Percentiles rank a stretch among this genome's conserved stretches.
Evolutionary conservation across 2,888 invertebrate species (phyloP).

Genomic region (Chrysolina oricalcia): DNA sequence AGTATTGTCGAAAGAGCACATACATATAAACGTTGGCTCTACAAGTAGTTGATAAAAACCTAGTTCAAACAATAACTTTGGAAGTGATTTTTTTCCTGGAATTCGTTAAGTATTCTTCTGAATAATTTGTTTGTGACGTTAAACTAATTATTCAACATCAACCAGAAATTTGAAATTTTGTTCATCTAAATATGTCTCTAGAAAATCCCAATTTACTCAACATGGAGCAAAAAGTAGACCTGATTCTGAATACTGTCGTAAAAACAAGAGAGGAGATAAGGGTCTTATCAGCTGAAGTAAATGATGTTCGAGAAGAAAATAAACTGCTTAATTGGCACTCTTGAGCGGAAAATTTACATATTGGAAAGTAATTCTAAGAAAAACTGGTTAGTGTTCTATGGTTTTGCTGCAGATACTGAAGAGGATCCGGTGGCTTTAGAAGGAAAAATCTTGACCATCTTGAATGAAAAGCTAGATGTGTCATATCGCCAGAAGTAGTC

Average conservation of each 20-base stretch:
- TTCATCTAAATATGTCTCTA: not conserved
- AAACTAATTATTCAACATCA: not conserved
- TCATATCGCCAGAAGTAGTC: conserved; percentile 21
- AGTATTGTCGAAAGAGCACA: no score
- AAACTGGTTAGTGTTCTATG: conserved; percentile 20
- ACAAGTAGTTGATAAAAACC: conserved; percentile 7
- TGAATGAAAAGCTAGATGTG: not conserved
- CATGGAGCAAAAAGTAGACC: conserved; percentile 15
- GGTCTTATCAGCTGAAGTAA: conserved; percentile 16
- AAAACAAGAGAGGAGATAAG: conserved; percentile 14
- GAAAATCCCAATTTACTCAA: conserved; percentile 15
- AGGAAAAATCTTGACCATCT: conserved; percentile 6
- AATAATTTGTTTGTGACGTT: conserved; percentile 6
- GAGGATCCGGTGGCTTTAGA: conserved; percentile 1
- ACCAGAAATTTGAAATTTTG: conserved; percentile 18
- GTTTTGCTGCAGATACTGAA: conserved; percentile 21
- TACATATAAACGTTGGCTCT: conserved; percentile 13
- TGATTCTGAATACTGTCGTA: conserved; percentile 5
- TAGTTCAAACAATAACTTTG: conserved; percentile 10
- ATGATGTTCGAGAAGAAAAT: conserved; percentile 5
- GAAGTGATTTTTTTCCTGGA: conserved; percentile 15
- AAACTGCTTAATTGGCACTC: conserved; percentile 13
- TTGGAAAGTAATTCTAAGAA: conserved; percentile 12
- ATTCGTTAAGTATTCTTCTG: not conserved
- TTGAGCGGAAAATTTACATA: conserved; percentile 4